Conservation (phyloP, 1,140 invertebrate species). For the Trialeurodes vaporariorum region DNA sequence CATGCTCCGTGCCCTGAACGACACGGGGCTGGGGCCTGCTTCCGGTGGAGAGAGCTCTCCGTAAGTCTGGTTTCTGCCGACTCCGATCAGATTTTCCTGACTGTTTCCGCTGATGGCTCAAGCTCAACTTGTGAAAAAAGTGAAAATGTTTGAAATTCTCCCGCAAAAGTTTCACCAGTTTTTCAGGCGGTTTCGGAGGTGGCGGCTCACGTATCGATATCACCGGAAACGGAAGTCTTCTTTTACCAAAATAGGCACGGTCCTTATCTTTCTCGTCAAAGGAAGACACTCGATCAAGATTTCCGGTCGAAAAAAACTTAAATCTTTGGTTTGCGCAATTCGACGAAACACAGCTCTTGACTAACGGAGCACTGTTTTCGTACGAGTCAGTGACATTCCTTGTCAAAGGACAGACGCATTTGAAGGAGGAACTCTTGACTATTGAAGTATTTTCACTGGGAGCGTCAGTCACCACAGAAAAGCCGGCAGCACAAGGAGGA, state of each 20-base stretch:
- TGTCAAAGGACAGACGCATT: no score
- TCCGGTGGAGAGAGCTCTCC: background rate
- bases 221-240: background rate
- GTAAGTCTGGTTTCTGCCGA: background rate
- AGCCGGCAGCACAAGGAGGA: no score
- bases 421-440: no score
- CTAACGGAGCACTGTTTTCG: no score
- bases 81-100: background rate
- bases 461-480: no score
- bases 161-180: background rate
- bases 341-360: no score
- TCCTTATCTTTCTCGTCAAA: background rate
- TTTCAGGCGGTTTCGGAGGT: slow-evolving; percentile 14
- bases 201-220: background rate
- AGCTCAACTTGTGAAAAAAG: background rate
- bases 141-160: background rate
- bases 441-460: no score
- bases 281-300: background rate
- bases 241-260: background rate
- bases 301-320: background rate
- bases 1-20: no score
- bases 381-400: no score
- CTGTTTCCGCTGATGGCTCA: background rate
- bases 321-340: no score
- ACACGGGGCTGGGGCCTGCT: no score